A percentile compares a stretch with the other conserved stretches of the same genome.
These are phyloP conservation scores for Lacanobia wlatinum DNA, from an alignment of 2,888 invertebrate genomes.

Conservation along the genomic window DNA sequence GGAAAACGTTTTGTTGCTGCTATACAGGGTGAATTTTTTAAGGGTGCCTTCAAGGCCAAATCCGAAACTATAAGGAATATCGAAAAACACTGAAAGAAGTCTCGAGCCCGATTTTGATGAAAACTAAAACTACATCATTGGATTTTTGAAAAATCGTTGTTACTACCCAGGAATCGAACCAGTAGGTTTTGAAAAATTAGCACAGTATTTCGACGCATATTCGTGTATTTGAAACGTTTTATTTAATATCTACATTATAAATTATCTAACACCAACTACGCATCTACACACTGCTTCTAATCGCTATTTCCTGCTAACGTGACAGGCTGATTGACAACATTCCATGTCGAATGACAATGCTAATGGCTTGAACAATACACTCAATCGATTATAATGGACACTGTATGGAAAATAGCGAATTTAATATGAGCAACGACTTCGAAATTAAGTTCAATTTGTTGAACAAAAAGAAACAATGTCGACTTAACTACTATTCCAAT, in stretches of 20 bases:
- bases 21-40: no score
- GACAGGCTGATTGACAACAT: constrained; percentile 34
- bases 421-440: not conserved
- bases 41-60: no score
- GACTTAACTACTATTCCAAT: not conserved
- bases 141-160: no score
- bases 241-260: not conserved
- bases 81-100: no score
- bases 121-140: no score
- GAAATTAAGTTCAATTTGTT: not conserved
- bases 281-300: not conserved
- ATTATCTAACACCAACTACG: constrained; percentile 2
- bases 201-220: no score
- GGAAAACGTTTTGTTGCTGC: no score
- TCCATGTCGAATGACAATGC: constrained; percentile 24
- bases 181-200: no score
- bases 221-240: no score
- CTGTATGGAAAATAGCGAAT: constrained; percentile 66
- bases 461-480: constrained; percentile 8
- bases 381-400: constrained; percentile 73
- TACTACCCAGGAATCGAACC: no score
- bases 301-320: constrained; percentile 10
- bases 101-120: no score
- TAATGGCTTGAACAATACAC: constrained; percentile 44
- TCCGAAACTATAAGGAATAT: no score